These are phyloP conservation scores for Coptodon bakossiorum DNA, from an alignment of 2,113 vertebrate species.

Conservation along the genomic window DNA sequence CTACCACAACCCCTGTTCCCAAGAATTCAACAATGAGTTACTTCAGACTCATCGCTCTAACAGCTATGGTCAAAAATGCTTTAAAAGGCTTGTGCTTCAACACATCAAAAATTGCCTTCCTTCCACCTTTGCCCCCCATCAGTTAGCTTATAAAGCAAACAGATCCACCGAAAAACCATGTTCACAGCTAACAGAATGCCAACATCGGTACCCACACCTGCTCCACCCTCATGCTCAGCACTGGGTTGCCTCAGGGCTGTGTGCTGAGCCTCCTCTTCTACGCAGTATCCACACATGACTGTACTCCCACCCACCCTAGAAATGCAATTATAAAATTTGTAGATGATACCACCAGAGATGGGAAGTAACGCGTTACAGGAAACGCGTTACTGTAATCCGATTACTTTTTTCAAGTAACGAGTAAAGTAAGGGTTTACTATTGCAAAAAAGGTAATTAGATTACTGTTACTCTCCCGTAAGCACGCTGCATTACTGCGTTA, in stretches of 20 bases:
- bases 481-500: accelerated
- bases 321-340: background rate
- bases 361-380: too few relatives aligned
- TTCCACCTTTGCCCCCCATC: accelerated
- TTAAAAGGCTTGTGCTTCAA: background rate
- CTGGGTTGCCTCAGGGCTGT: background rate
- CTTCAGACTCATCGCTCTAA: background rate
- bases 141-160: background rate
- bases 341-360: background rate
- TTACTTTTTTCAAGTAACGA: background rate
- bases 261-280: background rate
- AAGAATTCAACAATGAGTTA: background rate
- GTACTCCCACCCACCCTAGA: background rate
- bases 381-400: accelerated
- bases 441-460: background rate
- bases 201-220: background rate
- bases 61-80: background rate
- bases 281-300: accelerated
- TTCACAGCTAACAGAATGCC: background rate
- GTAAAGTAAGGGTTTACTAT: background rate
- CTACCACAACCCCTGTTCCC: background rate
- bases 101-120: background rate
- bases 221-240: background rate
- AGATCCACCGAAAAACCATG: background rate
- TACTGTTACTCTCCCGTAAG: accelerated